Evolutionary conservation across 2,797 vertebrate species (phyloP).

Genomic region (Neosilurus mollespiculum): DNA sequence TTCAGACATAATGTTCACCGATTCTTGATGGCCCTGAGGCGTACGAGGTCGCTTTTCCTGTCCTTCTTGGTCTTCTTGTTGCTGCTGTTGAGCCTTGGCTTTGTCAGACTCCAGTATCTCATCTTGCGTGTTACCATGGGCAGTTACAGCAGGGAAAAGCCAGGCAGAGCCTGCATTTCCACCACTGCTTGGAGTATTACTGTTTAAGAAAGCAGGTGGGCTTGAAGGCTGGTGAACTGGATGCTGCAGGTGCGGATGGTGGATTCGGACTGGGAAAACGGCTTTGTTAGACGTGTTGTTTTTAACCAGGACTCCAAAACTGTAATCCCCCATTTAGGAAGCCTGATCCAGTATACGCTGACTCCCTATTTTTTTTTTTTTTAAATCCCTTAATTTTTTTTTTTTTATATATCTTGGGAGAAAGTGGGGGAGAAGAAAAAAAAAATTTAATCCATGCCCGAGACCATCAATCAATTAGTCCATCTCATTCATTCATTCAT

Average conservation of each 20-base stretch:
- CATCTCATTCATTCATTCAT: conserved; percentile 15
- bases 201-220: conserved; percentile 95
- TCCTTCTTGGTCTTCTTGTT: conserved; percentile 83
- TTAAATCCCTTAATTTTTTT: conserved; percentile 64
- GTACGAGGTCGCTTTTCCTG: conserved; percentile 82
- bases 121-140: conserved; percentile 98
- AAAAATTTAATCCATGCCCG: conserved; percentile 30
- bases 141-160: conserved; percentile 93
- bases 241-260: conserved; percentile 97
- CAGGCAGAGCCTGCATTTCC: conserved; percentile 90
- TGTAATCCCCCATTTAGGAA: conserved; percentile 99
- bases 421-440: conserved; percentile 32
- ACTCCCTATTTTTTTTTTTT: conserved; percentile 56
- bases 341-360: conserved; percentile 67
- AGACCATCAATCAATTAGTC: conserved; percentile 23
- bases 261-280: conserved; percentile 97
- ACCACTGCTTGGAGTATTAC: conserved; percentile 94
- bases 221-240: conserved; percentile 91
- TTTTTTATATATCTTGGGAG: conserved; percentile 64
- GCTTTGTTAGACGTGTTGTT: conserved; percentile 97
- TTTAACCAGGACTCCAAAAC: conserved; percentile 99
- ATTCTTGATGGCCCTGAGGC: conserved; percentile 85
- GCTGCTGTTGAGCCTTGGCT: conserved; percentile 85
- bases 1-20: conserved; percentile 84
- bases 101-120: conserved; percentile 97